These are phyloP conservation scores for Eulemur macaco DNA, from an alignment of 2,113 vertebrate genomes.

Conservation along the genomic window DNA sequence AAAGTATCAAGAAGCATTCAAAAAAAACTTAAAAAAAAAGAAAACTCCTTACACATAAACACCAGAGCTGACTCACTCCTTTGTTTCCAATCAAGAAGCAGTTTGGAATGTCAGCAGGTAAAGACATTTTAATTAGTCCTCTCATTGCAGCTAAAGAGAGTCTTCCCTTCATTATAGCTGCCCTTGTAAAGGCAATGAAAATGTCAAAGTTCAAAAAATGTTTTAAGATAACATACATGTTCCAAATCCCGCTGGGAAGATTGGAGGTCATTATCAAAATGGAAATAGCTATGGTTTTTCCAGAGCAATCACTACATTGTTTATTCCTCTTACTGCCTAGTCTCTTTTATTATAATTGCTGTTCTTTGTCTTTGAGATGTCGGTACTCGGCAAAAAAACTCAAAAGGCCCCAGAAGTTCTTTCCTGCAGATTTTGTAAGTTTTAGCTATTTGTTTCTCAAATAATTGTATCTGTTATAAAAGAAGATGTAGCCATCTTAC, in stretches of 20 bases:
- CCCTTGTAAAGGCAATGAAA: not conserved
- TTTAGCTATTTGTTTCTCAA: conserved; percentile 40
- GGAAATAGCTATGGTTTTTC: not conserved
- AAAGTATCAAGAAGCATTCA: not conserved
- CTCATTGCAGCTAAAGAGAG: not conserved
- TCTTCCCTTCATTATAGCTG: not conserved
- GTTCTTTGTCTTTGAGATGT: conserved; percentile 33
- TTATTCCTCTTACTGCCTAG: conserved; percentile 35
- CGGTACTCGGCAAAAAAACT: not conserved
- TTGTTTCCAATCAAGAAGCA: not conserved
- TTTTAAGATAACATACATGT: not conserved
- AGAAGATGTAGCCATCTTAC: not conserved
- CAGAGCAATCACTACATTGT: not conserved
- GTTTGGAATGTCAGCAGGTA: not conserved
- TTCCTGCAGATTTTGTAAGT: not conserved
- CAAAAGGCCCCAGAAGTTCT: conserved; percentile 17
- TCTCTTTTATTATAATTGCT: conserved; percentile 50
- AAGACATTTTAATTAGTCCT: not conserved
- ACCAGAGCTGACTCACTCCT: not conserved
- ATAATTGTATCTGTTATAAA: conserved; percentile 9
- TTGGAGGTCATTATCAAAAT: not conserved
- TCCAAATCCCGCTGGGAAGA: not conserved
- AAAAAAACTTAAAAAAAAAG: not conserved
- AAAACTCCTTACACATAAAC: not conserved
- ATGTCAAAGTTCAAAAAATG: conserved; percentile 16